These are phyloP conservation scores for Myopa tessellatipennis DNA, from an alignment of 2,888 invertebrate species.

Conservation along the genomic window DNA sequence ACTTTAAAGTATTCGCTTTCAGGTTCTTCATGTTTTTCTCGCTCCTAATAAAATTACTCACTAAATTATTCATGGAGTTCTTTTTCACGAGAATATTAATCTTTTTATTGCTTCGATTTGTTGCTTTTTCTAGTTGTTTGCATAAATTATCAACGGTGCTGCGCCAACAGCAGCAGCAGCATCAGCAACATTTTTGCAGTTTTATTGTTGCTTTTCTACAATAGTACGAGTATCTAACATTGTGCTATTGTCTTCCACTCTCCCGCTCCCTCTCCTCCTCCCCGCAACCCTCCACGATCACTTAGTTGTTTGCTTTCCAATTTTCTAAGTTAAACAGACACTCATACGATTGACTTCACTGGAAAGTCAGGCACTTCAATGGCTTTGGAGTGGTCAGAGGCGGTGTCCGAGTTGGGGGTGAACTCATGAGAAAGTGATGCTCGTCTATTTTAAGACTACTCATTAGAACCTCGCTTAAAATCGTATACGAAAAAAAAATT, in stretches of 20 bases:
- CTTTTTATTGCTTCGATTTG: conserved; percentile 24
- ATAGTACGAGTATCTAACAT: not conserved
- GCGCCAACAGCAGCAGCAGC: not conserved
- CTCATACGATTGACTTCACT: not conserved
- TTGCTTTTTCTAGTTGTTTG: conserved; percentile 19
- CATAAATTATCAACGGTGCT: conserved; percentile 20
- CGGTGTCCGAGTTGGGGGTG: too few relatives aligned
- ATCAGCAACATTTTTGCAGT: not conserved
- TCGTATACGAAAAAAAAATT: too few relatives aligned
- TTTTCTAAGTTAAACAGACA: not conserved
- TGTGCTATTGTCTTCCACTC: not conserved
- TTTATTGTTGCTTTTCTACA: not conserved
- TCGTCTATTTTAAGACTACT: too few relatives aligned
- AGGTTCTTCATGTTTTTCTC: not conserved
- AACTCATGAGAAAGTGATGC: too few relatives aligned
- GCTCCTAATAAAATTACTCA: conserved; percentile 17
- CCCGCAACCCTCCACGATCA: not conserved
- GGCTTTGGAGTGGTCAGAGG: too few relatives aligned
- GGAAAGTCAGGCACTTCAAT: not conserved
- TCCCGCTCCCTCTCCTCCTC: not conserved
- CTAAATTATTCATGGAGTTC: conserved; percentile 32
- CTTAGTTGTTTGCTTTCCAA: not conserved
- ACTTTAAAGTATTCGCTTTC: not conserved
- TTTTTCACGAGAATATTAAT: conserved; percentile 26
- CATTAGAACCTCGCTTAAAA: too few relatives aligned